Conservation (phyloP, 2,888 invertebrate genomes). For the Choristoneura rosaceana region DNA sequence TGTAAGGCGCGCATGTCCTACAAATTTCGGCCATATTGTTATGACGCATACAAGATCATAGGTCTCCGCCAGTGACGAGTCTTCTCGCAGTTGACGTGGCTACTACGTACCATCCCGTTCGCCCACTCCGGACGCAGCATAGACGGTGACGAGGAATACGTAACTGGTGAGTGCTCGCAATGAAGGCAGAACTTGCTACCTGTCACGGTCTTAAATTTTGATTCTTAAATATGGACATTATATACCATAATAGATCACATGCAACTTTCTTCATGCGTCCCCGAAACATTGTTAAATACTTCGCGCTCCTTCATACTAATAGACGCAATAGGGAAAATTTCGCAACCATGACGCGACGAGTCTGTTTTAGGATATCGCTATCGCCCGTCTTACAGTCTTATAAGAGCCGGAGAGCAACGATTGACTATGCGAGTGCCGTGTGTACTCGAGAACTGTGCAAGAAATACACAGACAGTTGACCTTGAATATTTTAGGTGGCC, state of each 20-base stretch:
- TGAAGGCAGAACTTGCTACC: conserved; percentile 83
- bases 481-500: conserved; percentile 88
- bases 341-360: conserved; percentile 75
- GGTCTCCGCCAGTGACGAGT: conserved; percentile 93
- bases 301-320: conserved; percentile 63
- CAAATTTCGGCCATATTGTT: conserved; percentile 88
- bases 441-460: conserved; percentile 60
- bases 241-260: conserved; percentile 57
- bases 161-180: conserved; percentile 93
- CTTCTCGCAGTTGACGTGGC: conserved; percentile 95
- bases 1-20: conserved; percentile 73
- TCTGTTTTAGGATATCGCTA: conserved; percentile 67
- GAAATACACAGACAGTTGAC: conserved; percentile 80
- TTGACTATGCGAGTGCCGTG: conserved; percentile 56
- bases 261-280: conserved; percentile 57
- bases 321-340: conserved; percentile 80
- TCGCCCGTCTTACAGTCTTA: conserved; percentile 59
- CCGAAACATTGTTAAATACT: conserved; percentile 58
- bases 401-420: conserved; percentile 55
- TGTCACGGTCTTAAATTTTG: conserved; percentile 81
- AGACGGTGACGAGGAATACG: conserved; percentile 98
- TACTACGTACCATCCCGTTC: conserved; percentile 96
- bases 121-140: conserved; percentile 97
- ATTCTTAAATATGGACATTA: conserved; percentile 77
- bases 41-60: conserved; percentile 91